Evolutionary conservation across 37 sponge, comb jelly and placozoan species (phyloP).

Genomic region (Amphimedon queenslandica): DNA sequence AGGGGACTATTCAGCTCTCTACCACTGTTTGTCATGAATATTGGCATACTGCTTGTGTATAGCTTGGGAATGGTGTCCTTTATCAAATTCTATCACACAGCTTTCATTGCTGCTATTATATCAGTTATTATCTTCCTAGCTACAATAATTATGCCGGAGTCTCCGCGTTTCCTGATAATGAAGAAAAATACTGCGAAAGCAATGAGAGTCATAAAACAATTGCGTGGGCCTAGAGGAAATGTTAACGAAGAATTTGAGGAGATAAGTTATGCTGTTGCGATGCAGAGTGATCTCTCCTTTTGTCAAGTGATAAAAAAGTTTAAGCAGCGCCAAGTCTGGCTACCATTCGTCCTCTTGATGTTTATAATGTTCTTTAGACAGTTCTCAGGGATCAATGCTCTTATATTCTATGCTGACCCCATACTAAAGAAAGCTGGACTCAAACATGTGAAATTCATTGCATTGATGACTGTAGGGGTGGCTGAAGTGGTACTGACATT

Average conservation of each 20-base stretch:
- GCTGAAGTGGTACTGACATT: background rate
- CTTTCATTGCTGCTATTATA: background rate
- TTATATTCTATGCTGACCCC: background rate
- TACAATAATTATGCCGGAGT: background rate
- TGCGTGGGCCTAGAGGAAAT: background rate
- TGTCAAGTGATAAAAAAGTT: background rate
- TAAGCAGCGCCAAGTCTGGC: background rate
- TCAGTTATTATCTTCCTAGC: background rate
- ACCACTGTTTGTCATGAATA: conserved; percentile 12
- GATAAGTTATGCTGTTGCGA: background rate
- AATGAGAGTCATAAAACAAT: background rate
- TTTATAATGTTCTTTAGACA: conserved; percentile 3
- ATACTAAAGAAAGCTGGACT: background rate
- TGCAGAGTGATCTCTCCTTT: background rate
- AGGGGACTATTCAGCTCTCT: conserved; percentile 42
- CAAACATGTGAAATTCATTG: background rate
- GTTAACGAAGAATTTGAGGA: background rate
- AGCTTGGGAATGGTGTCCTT: background rate
- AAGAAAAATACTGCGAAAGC: background rate
- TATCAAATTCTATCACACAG: background rate
- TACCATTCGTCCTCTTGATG: background rate
- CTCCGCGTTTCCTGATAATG: background rate
- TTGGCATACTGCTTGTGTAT: background rate
- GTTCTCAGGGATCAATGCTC: conserved; percentile 1
- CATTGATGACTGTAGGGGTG: background rate